Conservation (phyloP, 92 coral and sea anemone species). For the Meandrina meandrites region DNA sequence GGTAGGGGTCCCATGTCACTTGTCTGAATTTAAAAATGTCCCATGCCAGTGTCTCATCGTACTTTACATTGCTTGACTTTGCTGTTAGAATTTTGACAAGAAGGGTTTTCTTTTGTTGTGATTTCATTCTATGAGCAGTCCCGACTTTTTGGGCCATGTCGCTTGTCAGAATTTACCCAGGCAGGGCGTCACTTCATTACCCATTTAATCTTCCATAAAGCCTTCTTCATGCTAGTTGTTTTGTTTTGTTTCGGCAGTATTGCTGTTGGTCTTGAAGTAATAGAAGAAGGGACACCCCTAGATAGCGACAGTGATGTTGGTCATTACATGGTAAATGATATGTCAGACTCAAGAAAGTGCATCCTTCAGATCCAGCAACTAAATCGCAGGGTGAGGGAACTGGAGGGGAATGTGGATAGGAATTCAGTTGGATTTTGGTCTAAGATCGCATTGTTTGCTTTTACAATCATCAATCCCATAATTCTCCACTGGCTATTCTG, state of each 20-base stretch:
- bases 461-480: slow-evolving; percentile 84
- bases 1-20: too few relatives aligned
- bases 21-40: too few relatives aligned
- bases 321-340: slow-evolving; percentile 52
- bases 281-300: slow-evolving; percentile 64
- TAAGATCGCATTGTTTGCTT: slow-evolving; percentile 72
- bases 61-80: too few relatives aligned
- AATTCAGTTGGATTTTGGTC: slow-evolving; percentile 83
- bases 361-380: slow-evolving; percentile 67
- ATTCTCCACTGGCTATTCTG: slow-evolving; percentile 87
- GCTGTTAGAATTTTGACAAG: too few relatives aligned
- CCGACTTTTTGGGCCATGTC: too few relatives aligned
- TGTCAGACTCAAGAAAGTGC: slow-evolving; percentile 70
- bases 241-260: slow-evolving; percentile 42
- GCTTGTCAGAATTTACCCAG: too few relatives aligned
- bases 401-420: slow-evolving; percentile 76
- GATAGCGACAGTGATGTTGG: slow-evolving; percentile 66
- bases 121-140: too few relatives aligned
- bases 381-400: slow-evolving; percentile 63
- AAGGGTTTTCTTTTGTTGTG: too few relatives aligned
- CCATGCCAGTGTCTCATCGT: too few relatives aligned
- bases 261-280: slow-evolving; percentile 67
- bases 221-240: too few relatives aligned
- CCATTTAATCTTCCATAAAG: too few relatives aligned
- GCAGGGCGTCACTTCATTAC: too few relatives aligned